Evolutionary conservation across 1,140 invertebrate species (phyloP), one percentile per base, ranked within the genome.

Genomic region (Streblospio benedicti): DNA sequence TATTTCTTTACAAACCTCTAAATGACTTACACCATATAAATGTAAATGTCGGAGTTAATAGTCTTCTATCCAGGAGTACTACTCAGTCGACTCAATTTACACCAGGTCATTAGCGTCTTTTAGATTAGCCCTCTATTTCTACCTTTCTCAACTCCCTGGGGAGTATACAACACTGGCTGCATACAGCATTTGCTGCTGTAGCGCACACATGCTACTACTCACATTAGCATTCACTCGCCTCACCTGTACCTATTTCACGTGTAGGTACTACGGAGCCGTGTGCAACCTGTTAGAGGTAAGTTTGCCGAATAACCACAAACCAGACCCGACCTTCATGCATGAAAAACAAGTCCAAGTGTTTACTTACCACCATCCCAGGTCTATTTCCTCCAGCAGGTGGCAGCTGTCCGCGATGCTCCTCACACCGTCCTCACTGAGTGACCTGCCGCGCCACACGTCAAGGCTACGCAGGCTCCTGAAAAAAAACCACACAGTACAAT

Each of bases 281-380:
- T n/a, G n/a, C n/a, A n/a, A n/a, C n/a, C n/a, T n/a, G n/a, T n/a
- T n/a, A n/a, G n/a, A n/a, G n/a, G n/a, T n/a, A n/a, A n/a, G n/a
- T n/a, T n/a, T n/a, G n/a, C n/a, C n/a, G n/a, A n/a, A 49, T 6
- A 12, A 16, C 35, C 57, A 65, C 9, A 71, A 49, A 23, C 65
- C 58, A 76, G 58, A 54, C 50, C 63, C 68, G 65, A 59, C 45
- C 67, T 55, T 35, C 43, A 45, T 28, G n/a, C 28, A 50, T 12
- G 51, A 50, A 23, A 50, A 61, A 53, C 27, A n/a, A 14, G 52
- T 38, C 52, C 31, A 33, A 16, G 14, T 16, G 25, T 45, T 35
- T 44, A 82, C 86, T 81, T 76, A 90, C 88, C 89, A 91, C 90
- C 90, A 93, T 54, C 90, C 89, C 57, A 94, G 81, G 79, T 94